Conservation (phyloP, 1,140 invertebrate genomes). For the Macrobrachium nipponense region DNA sequence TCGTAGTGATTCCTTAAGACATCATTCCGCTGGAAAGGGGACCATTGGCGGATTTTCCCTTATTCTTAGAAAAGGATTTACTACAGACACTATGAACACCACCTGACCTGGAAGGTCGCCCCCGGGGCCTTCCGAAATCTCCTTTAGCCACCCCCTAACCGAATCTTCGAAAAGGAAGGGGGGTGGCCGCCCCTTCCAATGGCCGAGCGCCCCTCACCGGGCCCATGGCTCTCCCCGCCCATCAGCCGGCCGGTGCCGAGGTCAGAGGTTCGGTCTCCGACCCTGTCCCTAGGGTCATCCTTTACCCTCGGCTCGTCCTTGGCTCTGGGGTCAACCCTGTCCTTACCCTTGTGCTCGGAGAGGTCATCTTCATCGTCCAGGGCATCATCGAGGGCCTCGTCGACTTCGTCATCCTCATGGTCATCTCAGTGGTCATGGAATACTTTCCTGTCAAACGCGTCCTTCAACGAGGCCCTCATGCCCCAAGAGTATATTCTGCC, state of each 20-base stretch:
- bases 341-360: conserved; percentile 46
- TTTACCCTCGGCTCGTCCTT: conserved; percentile 33
- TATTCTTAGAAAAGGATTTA: background rate
- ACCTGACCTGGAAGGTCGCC: background rate
- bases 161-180: conserved; percentile 2
- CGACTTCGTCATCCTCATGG: conserved; percentile 51
- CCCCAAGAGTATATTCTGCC: conserved; percentile 46
- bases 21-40: no score
- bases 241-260: conserved; percentile 20
- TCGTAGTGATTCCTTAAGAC: no score
- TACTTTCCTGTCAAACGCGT: conserved; percentile 40
- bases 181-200: conserved; percentile 24
- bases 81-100: background rate
- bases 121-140: background rate
- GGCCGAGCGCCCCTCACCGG: conserved; percentile 40
- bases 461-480: conserved; percentile 24
- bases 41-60: no score
- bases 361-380: conserved; percentile 35
- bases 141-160: conserved; percentile 1
- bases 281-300: conserved; percentile 41
- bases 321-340: conserved; percentile 44
- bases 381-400: conserved; percentile 39
- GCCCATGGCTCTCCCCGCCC: conserved; percentile 52
- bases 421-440: conserved; percentile 56
- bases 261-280: conserved; percentile 39